Conservation (phyloP, 2,797 vertebrate genomes). For the Lerista edwardsae region DNA sequence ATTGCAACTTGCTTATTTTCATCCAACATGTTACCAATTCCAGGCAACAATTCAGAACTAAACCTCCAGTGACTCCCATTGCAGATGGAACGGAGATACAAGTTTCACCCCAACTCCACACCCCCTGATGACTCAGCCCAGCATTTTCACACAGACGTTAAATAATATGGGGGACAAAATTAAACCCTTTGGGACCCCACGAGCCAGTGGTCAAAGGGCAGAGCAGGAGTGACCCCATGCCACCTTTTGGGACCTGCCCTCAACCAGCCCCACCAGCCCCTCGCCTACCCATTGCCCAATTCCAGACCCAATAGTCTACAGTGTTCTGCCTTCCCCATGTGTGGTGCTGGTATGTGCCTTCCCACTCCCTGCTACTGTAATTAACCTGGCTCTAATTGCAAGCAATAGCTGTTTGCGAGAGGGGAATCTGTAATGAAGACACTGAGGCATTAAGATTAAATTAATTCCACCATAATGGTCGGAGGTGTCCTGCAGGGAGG, state of each 20-base stretch:
- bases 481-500: slow-evolving; percentile 40
- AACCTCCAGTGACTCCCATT: no score
- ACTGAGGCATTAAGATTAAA: slow-evolving; percentile 31
- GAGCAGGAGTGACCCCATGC: no score
- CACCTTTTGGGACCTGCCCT: background rate
- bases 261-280: background rate
- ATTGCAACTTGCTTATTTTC: no score
- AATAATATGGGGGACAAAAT: no score
- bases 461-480: slow-evolving; percentile 43
- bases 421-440: background rate
- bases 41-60: no score
- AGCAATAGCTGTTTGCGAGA: slow-evolving; percentile 31
- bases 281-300: background rate
- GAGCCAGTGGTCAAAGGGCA: no score
- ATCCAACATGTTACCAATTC: no score
- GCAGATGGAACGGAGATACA: no score
- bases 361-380: slow-evolving; percentile 43
- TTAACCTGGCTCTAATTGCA: slow-evolving; percentile 67
- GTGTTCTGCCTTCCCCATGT: slow-evolving; percentile 42
- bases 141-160: no score
- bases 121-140: no score
- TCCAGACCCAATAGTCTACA: background rate
- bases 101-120: no score
- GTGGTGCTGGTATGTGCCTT: slow-evolving; percentile 30
- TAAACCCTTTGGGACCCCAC: no score